These are phyloP conservation scores for Neogobius melanostomus DNA, from an alignment of 2,113 vertebrate genomes.

Conservation along the genomic window DNA sequence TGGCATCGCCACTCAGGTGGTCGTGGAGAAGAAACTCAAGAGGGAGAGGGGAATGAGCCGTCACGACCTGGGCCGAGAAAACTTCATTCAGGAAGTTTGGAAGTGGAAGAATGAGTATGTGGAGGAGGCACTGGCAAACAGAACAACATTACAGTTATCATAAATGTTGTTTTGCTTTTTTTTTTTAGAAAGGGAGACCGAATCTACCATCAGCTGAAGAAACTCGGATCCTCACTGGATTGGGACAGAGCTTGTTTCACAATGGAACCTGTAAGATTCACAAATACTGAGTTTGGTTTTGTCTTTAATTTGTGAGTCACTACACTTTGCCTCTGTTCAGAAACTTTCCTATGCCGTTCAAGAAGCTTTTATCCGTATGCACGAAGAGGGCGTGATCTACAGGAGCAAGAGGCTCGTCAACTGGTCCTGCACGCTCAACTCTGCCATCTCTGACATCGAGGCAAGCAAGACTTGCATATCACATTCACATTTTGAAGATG, in stretches of 20 bases:
- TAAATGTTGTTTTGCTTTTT: background rate
- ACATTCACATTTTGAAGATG: too few species aligned
- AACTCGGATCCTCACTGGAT: conserved; percentile 88
- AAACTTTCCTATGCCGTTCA: conserved; percentile 88
- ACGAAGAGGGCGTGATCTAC: conserved; percentile 87
- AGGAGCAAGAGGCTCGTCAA: conserved; percentile 91
- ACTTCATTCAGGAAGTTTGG: conserved; percentile 87
- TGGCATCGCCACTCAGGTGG: conserved; percentile 92
- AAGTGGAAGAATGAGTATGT: conserved; percentile 93
- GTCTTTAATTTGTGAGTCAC: background rate
- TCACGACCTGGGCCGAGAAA: conserved; percentile 87
- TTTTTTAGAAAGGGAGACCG: conserved; percentile 86
- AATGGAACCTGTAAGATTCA: conserved; percentile 85
- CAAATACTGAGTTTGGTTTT: background rate
- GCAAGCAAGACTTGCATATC: conserved; percentile 48
- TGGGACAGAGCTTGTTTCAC: conserved; percentile 94
- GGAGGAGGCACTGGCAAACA: background rate
- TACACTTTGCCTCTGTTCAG: conserved; percentile 47
- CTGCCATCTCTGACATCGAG: conserved; percentile 94
- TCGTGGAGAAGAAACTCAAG: conserved; percentile 92
- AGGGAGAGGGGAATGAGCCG: conserved; percentile 80
- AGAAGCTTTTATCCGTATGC: conserved; percentile 88
- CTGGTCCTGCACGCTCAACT: conserved; percentile 93
- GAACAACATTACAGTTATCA: background rate
- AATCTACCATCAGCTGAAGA: conserved; percentile 91